A percentile compares a stretch with the other conserved stretches of the same genome.
phyloP scores from a whole-genome alignment of 2,888 invertebrate species.

The Apodemia zela region DNA sequence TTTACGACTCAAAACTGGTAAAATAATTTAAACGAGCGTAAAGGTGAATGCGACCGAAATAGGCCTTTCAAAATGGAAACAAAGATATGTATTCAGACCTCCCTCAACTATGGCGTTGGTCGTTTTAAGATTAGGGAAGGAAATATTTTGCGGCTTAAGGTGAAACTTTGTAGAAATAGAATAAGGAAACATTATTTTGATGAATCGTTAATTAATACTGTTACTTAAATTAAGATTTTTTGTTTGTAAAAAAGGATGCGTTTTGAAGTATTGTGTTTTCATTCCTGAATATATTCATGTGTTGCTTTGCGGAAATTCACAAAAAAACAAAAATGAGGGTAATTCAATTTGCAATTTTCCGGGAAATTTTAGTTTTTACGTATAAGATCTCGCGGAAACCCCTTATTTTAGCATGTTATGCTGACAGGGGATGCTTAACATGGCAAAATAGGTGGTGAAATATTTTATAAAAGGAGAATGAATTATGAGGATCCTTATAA shows the following conservation, averaged over 20 bases:
- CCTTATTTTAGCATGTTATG: too few species aligned
- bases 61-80: constrained; percentile 66
- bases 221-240: constrained; percentile 13
- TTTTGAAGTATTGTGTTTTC: too few species aligned
- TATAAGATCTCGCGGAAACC: too few species aligned
- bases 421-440: too few species aligned
- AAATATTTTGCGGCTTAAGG: constrained; percentile 57
- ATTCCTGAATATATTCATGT: too few species aligned
- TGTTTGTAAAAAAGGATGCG: neutral
- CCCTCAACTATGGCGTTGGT: constrained; percentile 53
- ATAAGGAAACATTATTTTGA: constrained; percentile 68
- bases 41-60: constrained; percentile 62
- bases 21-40: constrained; percentile 72
- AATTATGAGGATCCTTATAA: too few species aligned
- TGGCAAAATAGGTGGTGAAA: too few species aligned
- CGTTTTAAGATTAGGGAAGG: constrained; percentile 53
- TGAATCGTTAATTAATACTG: constrained; percentile 67
- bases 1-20: constrained; percentile 77
- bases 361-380: too few species aligned
- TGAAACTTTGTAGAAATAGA: constrained; percentile 75
- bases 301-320: too few species aligned
- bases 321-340: too few species aligned
- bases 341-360: too few species aligned
- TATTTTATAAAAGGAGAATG: too few species aligned
- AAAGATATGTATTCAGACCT: constrained; percentile 65